Conservation (phyloP, 2,113 vertebrate genomes). For the Clarias batrachus region DNA sequence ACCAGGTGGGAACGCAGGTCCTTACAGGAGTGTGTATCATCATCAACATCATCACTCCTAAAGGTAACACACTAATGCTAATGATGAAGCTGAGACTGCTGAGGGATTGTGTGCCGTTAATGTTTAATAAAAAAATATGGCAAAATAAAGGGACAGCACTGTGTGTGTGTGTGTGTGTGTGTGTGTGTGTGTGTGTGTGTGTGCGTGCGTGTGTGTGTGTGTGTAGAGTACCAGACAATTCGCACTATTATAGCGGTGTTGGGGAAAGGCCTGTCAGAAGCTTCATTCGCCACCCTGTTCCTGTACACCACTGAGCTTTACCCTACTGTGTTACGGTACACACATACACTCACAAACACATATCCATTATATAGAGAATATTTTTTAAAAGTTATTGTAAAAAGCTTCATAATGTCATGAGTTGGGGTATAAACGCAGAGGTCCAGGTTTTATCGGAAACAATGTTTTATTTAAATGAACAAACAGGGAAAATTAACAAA, state of each 20-base stretch:
- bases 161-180: neutral
- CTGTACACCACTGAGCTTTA: constrained; percentile 85
- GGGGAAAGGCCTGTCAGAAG: constrained; percentile 83
- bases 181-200: neutral
- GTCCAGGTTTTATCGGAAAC: no score
- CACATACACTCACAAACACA: neutral
- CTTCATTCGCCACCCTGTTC: constrained; percentile 79
- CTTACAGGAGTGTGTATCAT: constrained; percentile 71
- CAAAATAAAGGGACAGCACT: neutral
- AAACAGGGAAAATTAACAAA: no score
- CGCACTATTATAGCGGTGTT: constrained; percentile 71
- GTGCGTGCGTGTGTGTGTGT: constrained; percentile 5
- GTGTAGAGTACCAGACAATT: constrained; percentile 67
- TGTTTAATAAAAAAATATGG: neutral
- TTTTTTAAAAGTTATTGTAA: no score
- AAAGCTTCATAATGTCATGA: no score
- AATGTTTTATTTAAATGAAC: no score
- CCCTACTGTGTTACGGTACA: constrained; percentile 84
- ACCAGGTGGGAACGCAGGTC: constrained; percentile 56
- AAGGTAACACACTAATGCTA: constrained; percentile 57
- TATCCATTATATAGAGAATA: no score
- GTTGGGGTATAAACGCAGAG: no score
- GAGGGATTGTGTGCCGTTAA: neutral
- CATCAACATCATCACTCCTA: constrained; percentile 70
- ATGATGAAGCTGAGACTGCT: neutral